Evolutionary conservation across 2,888 invertebrate genomes (phyloP), one percentile per base, ranked within the genome.

Genomic region (Chalcosyrphus nemorum): DNA sequence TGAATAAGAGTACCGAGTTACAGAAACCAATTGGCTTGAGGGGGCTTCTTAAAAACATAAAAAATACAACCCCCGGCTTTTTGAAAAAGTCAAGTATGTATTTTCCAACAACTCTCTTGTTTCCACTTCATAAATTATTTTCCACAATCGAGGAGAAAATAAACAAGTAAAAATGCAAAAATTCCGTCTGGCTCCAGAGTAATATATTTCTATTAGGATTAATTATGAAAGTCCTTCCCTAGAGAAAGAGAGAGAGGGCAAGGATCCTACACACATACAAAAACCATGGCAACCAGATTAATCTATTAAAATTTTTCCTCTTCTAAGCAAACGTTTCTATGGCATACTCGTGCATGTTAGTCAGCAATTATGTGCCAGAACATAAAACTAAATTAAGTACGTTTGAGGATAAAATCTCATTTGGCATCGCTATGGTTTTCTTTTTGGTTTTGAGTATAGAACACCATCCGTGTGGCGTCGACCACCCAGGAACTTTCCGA

Each of bases 341-440:
- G 13, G 5, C 2, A 38, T 13, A 13, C 13, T 11, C 13, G 24
- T 15, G 24, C 59, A 59, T 24, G 38, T 54, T 52, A 52, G 66
- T 41, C 52, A 52, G 41, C 38, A 38, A 38, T 38, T 38, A 13
- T 38, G 4, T 11, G 13, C 5, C 52, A 41, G 29, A 52, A 24
- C 21, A 50, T 52, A 52, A 66, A 52, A 54, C 52, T 66, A 66
- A 66, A 54, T 66, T 54, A 41, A 27, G 52, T 17, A 24, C 68
- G 15, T 56, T 56, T 45, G 15, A 13, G 45, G 32, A 56, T 54
- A 29, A 56, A 68, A 24, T 29, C 11, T 45, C 47, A 56, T 54
- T 68, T 43, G 32, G 1, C 27, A 15, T 59, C 24, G 24, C 15
- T 24, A 27, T 59, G 41, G 6, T 15, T 32, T 21, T 13, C 11